A percentile compares a stretch with the other conserved stretches of the same genome.
phyloP scores from a whole-genome alignment of 2,113 vertebrate genomes.

The Rallus limicola region DNA sequence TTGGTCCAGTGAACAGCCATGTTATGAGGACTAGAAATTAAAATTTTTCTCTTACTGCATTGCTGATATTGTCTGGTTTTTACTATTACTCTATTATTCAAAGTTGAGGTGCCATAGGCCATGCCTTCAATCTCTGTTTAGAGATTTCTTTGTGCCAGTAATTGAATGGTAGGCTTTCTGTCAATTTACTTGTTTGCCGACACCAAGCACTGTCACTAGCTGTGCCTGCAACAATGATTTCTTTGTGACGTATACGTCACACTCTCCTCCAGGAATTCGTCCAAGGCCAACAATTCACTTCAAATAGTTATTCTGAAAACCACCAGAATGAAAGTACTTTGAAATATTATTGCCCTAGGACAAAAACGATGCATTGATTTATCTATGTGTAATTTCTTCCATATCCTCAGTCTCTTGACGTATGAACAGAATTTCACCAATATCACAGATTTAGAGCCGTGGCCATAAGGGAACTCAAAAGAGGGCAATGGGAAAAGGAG shows the following conservation, averaged over 20 bases:
- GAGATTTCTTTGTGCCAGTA: constrained; percentile 50
- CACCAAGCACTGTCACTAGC: background rate
- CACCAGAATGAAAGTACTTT: constrained; percentile 41
- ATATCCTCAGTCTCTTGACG: background rate
- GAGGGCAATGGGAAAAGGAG: background rate
- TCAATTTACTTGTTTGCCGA: constrained; percentile 22
- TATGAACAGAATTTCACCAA: background rate
- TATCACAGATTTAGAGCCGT: background rate
- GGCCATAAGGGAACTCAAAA: background rate
- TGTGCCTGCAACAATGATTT: constrained; percentile 42
- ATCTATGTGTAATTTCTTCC: background rate
- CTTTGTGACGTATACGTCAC: constrained; percentile 33
- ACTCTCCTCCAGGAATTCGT: constrained; percentile 43
- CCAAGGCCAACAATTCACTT: constrained; percentile 57
- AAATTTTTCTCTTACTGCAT: background rate
- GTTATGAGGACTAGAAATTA: background rate
- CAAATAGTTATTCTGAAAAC: constrained; percentile 44
- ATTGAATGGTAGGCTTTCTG: constrained; percentile 47
- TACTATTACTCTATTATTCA: constrained; percentile 20
- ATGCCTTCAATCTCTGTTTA: constrained; percentile 31
- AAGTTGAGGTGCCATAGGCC: constrained; percentile 18
- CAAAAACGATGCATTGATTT: constrained; percentile 21
- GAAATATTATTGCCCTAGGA: constrained; percentile 49
- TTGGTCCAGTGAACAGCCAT: background rate
- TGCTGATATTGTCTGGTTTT: background rate